Percentiles rank a stretch among this genome's conserved stretches.
These are phyloP conservation scores for Emydocephalus ijimae DNA, from an alignment of 2,113 vertebrate genomes.

Conservation along the genomic window DNA sequence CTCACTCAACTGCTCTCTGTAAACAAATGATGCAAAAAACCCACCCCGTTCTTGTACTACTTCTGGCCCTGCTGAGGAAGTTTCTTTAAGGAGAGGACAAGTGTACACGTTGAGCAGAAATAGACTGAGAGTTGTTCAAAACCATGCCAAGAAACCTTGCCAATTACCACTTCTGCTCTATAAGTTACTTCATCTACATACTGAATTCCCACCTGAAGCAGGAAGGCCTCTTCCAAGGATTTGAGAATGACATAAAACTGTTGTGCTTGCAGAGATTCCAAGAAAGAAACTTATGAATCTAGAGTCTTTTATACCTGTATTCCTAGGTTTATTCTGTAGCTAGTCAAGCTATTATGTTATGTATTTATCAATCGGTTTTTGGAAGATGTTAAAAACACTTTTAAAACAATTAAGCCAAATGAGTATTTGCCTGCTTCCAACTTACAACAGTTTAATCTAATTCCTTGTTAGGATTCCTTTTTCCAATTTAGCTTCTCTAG, in stretches of 20 bases:
- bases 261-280: neutral
- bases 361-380: neutral
- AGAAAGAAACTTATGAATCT: neutral
- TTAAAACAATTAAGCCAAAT: neutral
- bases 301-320: neutral
- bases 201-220: neutral
- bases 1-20: neutral
- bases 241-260: neutral
- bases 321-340: neutral
- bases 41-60: neutral
- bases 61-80: neutral
- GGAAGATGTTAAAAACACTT: neutral
- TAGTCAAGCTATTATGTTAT: neutral
- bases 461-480: neutral
- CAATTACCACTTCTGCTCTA: neutral
- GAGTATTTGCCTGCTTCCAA: neutral
- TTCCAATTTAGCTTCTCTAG: neutral
- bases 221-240: neutral
- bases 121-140: neutral
- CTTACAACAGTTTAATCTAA: neutral
- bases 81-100: neutral
- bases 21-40: too few relatives aligned
- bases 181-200: neutral
- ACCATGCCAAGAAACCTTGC: neutral
- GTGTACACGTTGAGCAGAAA: constrained; percentile 1